These are phyloP conservation scores for Euzetes globulus DNA, from an alignment of 2,888 invertebrate species.

Conservation along the genomic window DNA sequence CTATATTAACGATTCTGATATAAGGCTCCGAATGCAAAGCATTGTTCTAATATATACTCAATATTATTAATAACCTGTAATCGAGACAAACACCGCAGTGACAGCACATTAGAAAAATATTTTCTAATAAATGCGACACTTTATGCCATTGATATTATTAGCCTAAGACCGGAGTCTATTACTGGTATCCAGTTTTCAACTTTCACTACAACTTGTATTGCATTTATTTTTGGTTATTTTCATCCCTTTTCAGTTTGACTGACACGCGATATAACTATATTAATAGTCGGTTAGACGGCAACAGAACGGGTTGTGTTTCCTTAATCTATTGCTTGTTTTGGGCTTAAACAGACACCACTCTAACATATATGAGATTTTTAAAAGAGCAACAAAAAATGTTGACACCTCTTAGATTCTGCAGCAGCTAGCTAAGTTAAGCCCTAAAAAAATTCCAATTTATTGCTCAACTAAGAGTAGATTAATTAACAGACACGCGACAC, in stretches of 20 bases:
- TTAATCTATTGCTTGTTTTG: constrained; percentile 18
- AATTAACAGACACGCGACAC: constrained; percentile 20
- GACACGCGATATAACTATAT: constrained; percentile 27
- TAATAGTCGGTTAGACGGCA: constrained; percentile 2
- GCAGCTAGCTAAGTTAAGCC: background rate
- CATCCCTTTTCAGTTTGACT: background rate
- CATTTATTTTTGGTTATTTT: background rate
- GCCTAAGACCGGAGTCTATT: background rate
- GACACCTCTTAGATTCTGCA: background rate
- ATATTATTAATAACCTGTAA: background rate
- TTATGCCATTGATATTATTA: background rate
- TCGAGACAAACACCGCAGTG: constrained; percentile 2
- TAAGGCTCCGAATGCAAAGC: background rate
- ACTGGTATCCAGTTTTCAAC: background rate
- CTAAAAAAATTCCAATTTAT: constrained; percentile 5
- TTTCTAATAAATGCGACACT: background rate
- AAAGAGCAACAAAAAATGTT: background rate
- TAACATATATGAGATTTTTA: background rate
- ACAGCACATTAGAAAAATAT: background rate
- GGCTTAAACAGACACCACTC: background rate
- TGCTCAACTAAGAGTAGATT: constrained; percentile 3
- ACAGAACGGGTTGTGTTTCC: constrained; percentile 19
- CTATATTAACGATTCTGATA: background rate
- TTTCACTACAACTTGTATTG: background rate
- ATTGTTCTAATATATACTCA: background rate